Evolutionary conservation across 2,888 invertebrate genomes (phyloP).

Genomic region (Spilosoma lubricipeda): DNA sequence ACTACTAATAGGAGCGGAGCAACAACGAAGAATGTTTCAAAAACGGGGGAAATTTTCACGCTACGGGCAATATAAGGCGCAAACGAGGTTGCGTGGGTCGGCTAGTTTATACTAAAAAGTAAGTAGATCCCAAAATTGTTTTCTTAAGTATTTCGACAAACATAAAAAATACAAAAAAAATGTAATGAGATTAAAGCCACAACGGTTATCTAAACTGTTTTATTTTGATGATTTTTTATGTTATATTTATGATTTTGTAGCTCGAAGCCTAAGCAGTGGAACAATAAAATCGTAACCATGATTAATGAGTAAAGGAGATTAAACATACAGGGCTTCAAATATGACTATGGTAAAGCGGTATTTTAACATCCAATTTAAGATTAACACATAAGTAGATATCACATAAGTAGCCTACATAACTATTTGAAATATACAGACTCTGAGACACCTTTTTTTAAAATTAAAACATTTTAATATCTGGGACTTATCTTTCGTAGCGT

Average conservation of each 20-base stretch:
- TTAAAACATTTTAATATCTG: constrained; percentile 48
- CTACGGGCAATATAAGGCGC: no score
- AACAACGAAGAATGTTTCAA: no score
- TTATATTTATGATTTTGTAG: no score
- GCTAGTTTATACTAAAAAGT: background rate
- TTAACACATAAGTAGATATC: no score
- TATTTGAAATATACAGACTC: background rate
- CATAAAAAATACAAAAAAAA: background rate
- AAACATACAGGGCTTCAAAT: no score
- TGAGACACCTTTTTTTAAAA: constrained; percentile 11
- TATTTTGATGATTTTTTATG: background rate
- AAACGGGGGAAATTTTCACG: no score
- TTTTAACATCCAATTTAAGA: background rate
- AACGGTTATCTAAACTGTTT: background rate
- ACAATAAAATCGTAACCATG: background rate
- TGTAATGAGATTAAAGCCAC: background rate
- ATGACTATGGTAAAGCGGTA: background rate
- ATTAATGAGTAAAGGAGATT: background rate
- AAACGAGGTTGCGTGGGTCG: no score
- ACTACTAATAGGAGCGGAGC: no score
- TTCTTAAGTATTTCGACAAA: background rate
- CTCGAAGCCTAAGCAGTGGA: no score
- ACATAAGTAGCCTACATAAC: background rate
- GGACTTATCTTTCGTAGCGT: constrained; percentile 46
- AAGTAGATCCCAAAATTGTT: background rate